Percentiles rank a stretch among this genome's conserved stretches.
Conservation (phyloP, 2,888 invertebrate genomes). For the Argyresthia goedartella region DNA sequence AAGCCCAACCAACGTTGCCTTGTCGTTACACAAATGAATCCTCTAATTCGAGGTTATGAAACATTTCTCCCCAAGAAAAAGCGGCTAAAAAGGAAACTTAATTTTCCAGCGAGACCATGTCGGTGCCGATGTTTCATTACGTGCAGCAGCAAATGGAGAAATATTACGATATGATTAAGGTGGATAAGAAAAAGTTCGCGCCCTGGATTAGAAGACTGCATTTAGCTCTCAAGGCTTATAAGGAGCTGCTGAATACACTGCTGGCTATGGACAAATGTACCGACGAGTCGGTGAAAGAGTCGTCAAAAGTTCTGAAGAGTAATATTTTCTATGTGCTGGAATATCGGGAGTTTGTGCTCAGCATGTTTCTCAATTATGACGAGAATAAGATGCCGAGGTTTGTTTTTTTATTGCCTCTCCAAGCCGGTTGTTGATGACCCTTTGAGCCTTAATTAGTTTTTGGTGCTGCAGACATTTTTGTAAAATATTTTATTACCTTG, state of each 20-base stretch:
- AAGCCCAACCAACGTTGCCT: no score
- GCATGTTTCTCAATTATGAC: constrained; percentile 85
- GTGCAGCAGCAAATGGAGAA: constrained; percentile 93
- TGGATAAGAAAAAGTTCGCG: constrained; percentile 87
- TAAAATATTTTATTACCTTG: no score
- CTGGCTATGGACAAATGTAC: constrained; percentile 83
- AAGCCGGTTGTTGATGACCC: neutral
- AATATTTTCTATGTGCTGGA: constrained; percentile 95
- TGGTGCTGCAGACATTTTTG: no score
- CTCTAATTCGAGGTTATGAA: no score
- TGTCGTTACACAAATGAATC: no score
- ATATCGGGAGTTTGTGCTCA: constrained; percentile 90
- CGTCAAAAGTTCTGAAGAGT: constrained; percentile 89
- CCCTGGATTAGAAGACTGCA: constrained; percentile 91
- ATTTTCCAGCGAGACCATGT: constrained; percentile 87
- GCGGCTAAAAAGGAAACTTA: neutral
- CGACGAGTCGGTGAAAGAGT: constrained; percentile 79
- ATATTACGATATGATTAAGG: constrained; percentile 84
- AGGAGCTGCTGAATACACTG: constrained; percentile 88
- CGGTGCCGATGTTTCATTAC: constrained; percentile 92
- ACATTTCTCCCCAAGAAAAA: no score
- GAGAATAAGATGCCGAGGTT: constrained; percentile 89
- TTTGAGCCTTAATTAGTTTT: no score
- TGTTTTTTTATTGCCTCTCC: constrained; percentile 17
- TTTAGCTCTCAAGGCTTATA: constrained; percentile 82